Evolutionary conservation across 2,888 invertebrate genomes (phyloP).

Genomic region (Parascotia fuliginaria): DNA sequence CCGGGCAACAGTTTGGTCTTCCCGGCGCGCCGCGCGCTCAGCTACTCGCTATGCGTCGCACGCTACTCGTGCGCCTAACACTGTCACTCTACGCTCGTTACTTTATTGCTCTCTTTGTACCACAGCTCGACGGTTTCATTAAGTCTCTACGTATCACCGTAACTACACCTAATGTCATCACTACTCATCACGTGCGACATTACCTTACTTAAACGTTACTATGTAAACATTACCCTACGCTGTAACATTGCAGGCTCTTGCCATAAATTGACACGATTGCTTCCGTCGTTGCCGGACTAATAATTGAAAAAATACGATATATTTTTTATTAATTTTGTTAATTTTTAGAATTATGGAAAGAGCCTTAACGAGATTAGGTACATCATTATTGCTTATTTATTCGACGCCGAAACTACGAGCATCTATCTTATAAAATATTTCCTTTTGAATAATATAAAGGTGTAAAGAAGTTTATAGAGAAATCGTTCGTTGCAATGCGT

Average conservation of each 20-base stretch:
- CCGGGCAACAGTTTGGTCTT: conserved; percentile 69
- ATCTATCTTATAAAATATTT: too few species aligned
- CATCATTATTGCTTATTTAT: conserved; percentile 78
- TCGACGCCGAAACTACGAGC: conserved; percentile 62
- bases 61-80: conserved; percentile 69
- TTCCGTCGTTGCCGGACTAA: too few species aligned
- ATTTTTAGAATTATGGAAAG: conserved; percentile 63
- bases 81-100: conserved; percentile 66
- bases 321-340: conserved; percentile 51
- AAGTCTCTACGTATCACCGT: conserved; percentile 84
- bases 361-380: conserved; percentile 75
- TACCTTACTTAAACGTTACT: conserved; percentile 63
- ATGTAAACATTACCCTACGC: conserved; percentile 68
- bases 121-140: conserved; percentile 84
- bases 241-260: conserved; percentile 73
- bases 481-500: too few species aligned
- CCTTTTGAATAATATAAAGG: conserved; percentile 74
- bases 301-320: conserved; percentile 74
- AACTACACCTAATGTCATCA: conserved; percentile 72
- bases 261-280: conserved; percentile 83
- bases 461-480: too few species aligned
- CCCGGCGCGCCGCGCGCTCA: conserved; percentile 52
- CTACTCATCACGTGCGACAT: conserved; percentile 60
- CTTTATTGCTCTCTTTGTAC: conserved; percentile 82
- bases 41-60: conserved; percentile 59